Base-by-base conservation (phyloP, 1,140 invertebrate genomes). In the Reticulitermes speratus region DNA sequence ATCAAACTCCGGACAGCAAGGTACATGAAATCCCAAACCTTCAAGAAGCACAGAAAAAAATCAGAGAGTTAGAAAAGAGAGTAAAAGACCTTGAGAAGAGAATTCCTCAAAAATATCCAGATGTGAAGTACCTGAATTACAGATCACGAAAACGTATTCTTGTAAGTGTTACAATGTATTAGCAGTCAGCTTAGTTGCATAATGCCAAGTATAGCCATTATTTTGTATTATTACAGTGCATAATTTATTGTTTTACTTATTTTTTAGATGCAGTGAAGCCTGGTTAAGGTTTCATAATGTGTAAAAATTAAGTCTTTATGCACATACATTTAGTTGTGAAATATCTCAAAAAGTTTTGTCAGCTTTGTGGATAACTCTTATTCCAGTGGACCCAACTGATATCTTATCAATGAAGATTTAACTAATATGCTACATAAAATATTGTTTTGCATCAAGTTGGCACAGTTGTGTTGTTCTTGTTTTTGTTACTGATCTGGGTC, bases 71-170 rank as follows among this genome's bases (percentile, higher is more conserved):
- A 81, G 95, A 97, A 90, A 93, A 93, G 32, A 96, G 96, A 91
- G 90, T 97, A 1, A 91, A 93, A 52, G 91, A 93, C 44, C 90
- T 97, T 82, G 96, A 97, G 90, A 92, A 93, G 44, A 92, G 94
- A 88, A 92, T 96, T 81, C 95, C 96, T 9, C 97, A 97, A 89
- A 95, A 95, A 88, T 98, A 96, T 92, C 97, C 97, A n/a, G 94
- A 96, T 89, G 97, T 98, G 0, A 96, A 96, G 90, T 98, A 97
- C 90, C 91, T 98, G 19, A 97, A 97, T 88, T 98, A 98, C 90
- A 96, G 97, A 89, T 95, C 97, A 88, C 93, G 97, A 87, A 98
- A 97, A 90, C 93, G 97, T 87, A 98, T 99, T 88, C 91, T 99
- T 90, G 96, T 97, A 92, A 92, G 92, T 91, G 75, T 86, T 81